Evolutionary conservation across 1,140 invertebrate species (phyloP), one percentile per base, ranked within the genome.

Genomic region (Pseudomyrmex cubaensis): DNA sequence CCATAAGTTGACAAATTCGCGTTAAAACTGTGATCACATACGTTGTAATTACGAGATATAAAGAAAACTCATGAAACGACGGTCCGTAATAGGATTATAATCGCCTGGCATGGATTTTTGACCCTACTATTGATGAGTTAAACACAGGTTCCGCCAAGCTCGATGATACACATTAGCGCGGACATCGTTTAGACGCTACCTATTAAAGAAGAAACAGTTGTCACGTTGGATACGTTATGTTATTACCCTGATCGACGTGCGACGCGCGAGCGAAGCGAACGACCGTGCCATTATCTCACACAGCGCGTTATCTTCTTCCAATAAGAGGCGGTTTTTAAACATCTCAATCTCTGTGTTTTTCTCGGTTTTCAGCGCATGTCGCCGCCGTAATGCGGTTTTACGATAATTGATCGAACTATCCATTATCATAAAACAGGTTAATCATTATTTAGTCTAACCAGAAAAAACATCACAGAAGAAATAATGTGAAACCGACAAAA

Each of bases 81-180:
- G 44, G 48, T 64, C 7, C n/a, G 48, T 85, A 88, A 89, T 89
- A 84, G 59, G 73, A 78, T 88, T 88, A 88, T 83, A 88, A 88
- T 80, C 67, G 70, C 44, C 9, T 46, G 17, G 25, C 46, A 48
- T 54, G 12, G 46, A 85, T 82, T 75, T 78, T 83, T 20, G 15
- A 73, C 66, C 17, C 44, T 20, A 46, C 22, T 57, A 63, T 85
- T 50, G 72, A 57, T 70, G 35, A 48, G 20, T 66, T 59, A 62
- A 63, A 72, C 56, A 48, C 17, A 17, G 15, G 17, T 50, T 77
- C 44, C 54, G 35, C 9, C n/a, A 17, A n/a, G 78, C 20, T 75
- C 48, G 57, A 69, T 57, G 52, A 84, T 78, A 76, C 46, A 62
- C 52, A 67, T 73, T 83, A 86, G 15, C 15, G 10, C 59, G 66